Base-by-base conservation (phyloP, 2,797 vertebrate species). In the Poeciliopsis infans region DNA sequence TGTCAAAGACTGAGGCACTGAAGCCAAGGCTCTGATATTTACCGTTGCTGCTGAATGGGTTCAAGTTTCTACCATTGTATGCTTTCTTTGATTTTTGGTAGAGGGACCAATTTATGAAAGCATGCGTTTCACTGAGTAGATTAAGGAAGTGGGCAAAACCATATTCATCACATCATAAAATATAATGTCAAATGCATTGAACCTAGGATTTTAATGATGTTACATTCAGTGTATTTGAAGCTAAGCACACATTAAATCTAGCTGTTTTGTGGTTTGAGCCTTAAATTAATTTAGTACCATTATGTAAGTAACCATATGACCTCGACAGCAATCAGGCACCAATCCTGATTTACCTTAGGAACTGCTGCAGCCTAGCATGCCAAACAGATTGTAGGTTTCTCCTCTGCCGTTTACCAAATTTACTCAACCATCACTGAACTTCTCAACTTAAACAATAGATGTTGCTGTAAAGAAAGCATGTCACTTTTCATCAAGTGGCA, bases 91-190 rank as follows among this genome's bases (percentile, higher is more conserved):
- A 39, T 2, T 68, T 66, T 68, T 36, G 64, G 39, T 45, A 28
- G 47, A 33, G 47, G 31, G 47, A 73, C 28, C 31, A 13, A 23
- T 16, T 73, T 7, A 23, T 53, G 72, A 53, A 72, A 53, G n/a
- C 5, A 51, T 33, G 31, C 11, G 5, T 51, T 72, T 36, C 72
- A 39, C 47, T 45, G 41, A 20, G 41, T 41, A 15, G 68, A 12
- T 68, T 68, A 68, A 41, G 64, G 33, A 41, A 41, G 41, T 69
- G 66, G 66, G 39, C 25, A 12, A 69, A 43, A 25, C 66, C 39
- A 39, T 41, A 69, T 69, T 69, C 18, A 39, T 69, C 55, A 75
- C 23, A 78, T 78, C 47, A 47, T 18, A 75, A 78, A 61, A 45
- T 47, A 73, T 41, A 36, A 68, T 28, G 12, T 55, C 36, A 8